phyloP scores from a whole-genome alignment of 2,113 vertebrate genomes.

The Sapajus apella region DNA sequence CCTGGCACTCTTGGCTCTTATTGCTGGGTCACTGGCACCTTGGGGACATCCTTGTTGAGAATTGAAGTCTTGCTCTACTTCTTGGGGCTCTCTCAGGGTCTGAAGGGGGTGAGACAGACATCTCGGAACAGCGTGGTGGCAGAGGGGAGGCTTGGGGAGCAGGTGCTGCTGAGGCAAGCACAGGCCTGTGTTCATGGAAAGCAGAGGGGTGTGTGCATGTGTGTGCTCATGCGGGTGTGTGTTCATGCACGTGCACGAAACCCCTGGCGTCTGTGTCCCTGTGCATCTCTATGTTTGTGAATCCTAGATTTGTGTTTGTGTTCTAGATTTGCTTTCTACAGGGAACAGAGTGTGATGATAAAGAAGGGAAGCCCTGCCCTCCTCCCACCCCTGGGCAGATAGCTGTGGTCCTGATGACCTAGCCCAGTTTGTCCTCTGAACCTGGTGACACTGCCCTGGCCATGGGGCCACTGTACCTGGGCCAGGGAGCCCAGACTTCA shows the following conservation, averaged over 20 bases:
- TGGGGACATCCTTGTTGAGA: not conserved
- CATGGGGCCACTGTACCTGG: not conserved
- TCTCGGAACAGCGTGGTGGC: not conserved
- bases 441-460: not conserved
- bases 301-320: not conserved
- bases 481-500: not conserved
- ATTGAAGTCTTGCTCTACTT: not conserved
- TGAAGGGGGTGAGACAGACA: constrained; percentile 27
- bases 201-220: not conserved
- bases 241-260: not conserved
- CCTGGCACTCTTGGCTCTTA: not conserved
- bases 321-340: constrained; percentile 1
- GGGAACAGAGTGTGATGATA: not conserved
- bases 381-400: not conserved
- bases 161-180: constrained; percentile 54
- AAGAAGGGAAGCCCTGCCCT: not conserved
- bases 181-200: constrained; percentile 53
- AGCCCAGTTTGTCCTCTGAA: constrained; percentile 1
- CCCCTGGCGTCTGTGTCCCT: not conserved
- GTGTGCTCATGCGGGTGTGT: not conserved
- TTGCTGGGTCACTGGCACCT: not conserved
- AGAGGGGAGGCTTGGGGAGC: constrained; percentile 13
- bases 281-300: not conserved
- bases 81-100: constrained; percentile 1
- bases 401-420: not conserved